phyloP scores from a whole-genome alignment of 1,140 invertebrate species.

The Microplitis mediator region DNA sequence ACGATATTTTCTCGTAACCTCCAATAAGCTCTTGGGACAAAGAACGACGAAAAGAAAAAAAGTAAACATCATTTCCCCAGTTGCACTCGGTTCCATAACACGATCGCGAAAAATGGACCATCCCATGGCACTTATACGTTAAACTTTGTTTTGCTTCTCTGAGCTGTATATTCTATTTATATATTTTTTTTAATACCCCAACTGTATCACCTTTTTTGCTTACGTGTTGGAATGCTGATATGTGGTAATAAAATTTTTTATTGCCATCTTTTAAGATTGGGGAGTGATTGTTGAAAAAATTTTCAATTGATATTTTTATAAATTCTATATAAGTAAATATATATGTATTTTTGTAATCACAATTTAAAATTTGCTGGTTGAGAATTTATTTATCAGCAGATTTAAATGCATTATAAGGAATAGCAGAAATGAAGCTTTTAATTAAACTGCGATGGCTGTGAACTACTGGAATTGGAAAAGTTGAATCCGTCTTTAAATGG shows the following conservation, averaged over 20 bases:
- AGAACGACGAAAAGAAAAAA: conserved; percentile 13
- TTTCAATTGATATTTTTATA: too few relatives aligned
- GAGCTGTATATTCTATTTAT: background rate
- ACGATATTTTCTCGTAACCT: conserved; percentile 32
- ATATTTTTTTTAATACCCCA: background rate
- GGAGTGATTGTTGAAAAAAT: too few relatives aligned
- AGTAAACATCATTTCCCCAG: conserved; percentile 31
- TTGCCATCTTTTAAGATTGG: too few relatives aligned
- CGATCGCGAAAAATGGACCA: conserved; percentile 46
- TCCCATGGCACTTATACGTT: conserved; percentile 49
- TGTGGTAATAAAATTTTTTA: too few relatives aligned
- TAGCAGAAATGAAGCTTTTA: conserved; percentile 36
- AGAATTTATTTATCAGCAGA: background rate
- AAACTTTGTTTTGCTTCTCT: conserved; percentile 20
- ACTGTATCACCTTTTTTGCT: background rate
- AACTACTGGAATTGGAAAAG: conserved; percentile 35
- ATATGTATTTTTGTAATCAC: too few relatives aligned
- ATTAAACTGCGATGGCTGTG: conserved; percentile 36
- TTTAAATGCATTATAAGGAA: background rate
- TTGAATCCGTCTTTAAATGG: conserved; percentile 24
- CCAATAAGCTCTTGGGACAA: conserved; percentile 25
- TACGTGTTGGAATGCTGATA: background rate
- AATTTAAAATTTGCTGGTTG: too few relatives aligned
- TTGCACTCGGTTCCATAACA: conserved; percentile 48
- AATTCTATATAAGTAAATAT: too few relatives aligned